Percentiles rank a stretch among this genome's conserved stretches.
Conservation (phyloP, 2,113 vertebrate species). For the Cheirogaleus medius region DNA sequence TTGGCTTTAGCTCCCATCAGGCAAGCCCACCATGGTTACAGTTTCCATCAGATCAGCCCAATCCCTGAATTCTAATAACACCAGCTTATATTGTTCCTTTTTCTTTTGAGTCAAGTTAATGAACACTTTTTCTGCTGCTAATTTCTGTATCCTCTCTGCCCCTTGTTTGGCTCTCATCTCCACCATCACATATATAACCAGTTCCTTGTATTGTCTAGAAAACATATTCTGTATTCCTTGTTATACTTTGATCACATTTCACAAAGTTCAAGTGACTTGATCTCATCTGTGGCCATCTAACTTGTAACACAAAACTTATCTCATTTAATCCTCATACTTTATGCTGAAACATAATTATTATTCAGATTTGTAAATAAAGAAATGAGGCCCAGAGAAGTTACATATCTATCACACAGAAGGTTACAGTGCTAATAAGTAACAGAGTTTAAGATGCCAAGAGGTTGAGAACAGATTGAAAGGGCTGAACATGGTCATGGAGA, state of each 20-base stretch:
- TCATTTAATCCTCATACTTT: neutral
- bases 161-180: neutral
- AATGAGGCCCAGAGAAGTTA: neutral
- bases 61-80: neutral
- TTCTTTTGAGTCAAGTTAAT: neutral
- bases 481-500: neutral
- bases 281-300: neutral
- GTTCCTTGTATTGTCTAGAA: neutral
- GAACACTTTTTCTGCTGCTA: neutral
- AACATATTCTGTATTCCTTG: neutral
- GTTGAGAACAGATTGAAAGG: neutral
- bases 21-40: neutral
- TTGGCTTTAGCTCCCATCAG: slow-evolving; percentile 11
- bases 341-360: neutral
- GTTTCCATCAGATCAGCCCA: neutral
- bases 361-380: neutral
- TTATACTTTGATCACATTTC: neutral
- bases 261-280: neutral
- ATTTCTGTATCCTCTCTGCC: neutral
- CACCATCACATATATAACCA: neutral
- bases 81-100: neutral
- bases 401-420: neutral
- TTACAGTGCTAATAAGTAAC: neutral
- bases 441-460: neutral
- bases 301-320: neutral